These are phyloP conservation scores for Ardeotis arabs DNA, from an alignment of 2,113 vertebrate species.

Conservation along the genomic window DNA sequence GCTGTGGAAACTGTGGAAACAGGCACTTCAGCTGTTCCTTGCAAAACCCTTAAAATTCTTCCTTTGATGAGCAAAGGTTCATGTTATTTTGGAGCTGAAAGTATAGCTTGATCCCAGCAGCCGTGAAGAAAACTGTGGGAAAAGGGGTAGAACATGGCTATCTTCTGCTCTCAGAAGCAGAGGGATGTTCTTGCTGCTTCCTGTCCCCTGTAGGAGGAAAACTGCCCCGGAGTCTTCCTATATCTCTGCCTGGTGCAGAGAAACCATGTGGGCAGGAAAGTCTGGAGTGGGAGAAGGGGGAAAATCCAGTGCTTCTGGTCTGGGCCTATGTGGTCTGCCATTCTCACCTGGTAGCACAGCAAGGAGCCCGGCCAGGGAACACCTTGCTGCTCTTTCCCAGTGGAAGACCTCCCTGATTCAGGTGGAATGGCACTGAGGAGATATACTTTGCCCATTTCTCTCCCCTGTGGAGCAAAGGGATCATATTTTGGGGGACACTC, in stretches of 20 bases:
- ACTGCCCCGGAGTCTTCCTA: not conserved
- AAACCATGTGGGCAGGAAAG: not conserved
- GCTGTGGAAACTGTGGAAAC: not conserved
- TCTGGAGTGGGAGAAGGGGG: not conserved
- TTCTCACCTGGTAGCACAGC: not conserved
- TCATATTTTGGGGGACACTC: not conserved
- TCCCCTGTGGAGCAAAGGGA: not conserved
- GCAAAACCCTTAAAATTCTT: not conserved
- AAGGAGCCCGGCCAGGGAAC: not conserved
- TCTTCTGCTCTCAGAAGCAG: not conserved
- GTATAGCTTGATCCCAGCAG: not conserved
- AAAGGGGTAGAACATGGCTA: not conserved
- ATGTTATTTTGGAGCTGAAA: not conserved
- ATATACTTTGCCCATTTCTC: not conserved
- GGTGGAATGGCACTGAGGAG: not conserved
- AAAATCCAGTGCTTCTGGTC: not conserved
- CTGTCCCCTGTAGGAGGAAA: not conserved
- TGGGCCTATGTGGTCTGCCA: not conserved
- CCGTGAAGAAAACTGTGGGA: not conserved
- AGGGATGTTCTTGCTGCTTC: not conserved
- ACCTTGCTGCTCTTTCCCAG: not conserved
- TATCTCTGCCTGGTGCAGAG: not conserved
- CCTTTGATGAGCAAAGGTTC: not conserved
- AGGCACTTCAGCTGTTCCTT: not conserved
- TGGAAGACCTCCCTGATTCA: not conserved